These are phyloP conservation scores for Coranthus polyacanthus DNA, from an alignment of 2,797 vertebrate genomes.

Conservation along the genomic window DNA sequence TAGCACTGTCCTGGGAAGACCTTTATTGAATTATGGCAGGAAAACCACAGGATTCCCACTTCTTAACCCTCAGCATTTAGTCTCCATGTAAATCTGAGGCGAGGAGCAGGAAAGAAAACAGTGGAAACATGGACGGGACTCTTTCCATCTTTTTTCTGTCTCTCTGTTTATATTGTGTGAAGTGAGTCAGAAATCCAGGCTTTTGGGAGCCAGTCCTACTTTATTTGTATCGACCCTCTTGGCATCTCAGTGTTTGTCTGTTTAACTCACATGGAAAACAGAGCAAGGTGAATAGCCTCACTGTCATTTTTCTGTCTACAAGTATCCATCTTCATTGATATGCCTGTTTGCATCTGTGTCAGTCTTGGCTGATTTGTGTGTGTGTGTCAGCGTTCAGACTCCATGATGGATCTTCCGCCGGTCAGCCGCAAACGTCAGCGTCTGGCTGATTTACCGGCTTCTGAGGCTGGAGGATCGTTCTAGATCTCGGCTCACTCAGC, in stretches of 20 bases:
- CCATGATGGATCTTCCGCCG: slow-evolving; percentile 37
- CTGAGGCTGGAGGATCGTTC: slow-evolving; percentile 39
- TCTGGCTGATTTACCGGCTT: slow-evolving; percentile 37
- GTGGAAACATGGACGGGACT: slow-evolving; percentile 35
- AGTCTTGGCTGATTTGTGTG: neutral
- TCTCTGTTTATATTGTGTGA: slow-evolving; percentile 19
- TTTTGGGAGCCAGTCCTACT: neutral
- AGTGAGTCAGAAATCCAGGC: slow-evolving; percentile 9
- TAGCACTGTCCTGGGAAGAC: slow-evolving; percentile 19
- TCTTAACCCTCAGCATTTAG: slow-evolving; percentile 14
- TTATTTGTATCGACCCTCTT: slow-evolving; percentile 3
- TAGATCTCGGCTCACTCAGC: slow-evolving; percentile 1
- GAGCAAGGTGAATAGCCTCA: neutral
- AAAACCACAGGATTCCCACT: slow-evolving; percentile 52
- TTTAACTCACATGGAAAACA: slow-evolving; percentile 9
- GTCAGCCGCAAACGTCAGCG: neutral
- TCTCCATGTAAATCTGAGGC: slow-evolving; percentile 24
- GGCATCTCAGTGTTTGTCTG: neutral
- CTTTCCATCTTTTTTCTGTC: slow-evolving; percentile 3
- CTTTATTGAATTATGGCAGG: slow-evolving; percentile 50
- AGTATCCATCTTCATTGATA: slow-evolving; percentile 11
- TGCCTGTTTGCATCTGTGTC: neutral
- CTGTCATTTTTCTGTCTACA: neutral
- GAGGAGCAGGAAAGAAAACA: slow-evolving; percentile 28
- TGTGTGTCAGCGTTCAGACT: slow-evolving; percentile 2